Base-by-base conservation (phyloP, 2,797 vertebrate species). In the Melanogrammus aeglefinus region DNA sequence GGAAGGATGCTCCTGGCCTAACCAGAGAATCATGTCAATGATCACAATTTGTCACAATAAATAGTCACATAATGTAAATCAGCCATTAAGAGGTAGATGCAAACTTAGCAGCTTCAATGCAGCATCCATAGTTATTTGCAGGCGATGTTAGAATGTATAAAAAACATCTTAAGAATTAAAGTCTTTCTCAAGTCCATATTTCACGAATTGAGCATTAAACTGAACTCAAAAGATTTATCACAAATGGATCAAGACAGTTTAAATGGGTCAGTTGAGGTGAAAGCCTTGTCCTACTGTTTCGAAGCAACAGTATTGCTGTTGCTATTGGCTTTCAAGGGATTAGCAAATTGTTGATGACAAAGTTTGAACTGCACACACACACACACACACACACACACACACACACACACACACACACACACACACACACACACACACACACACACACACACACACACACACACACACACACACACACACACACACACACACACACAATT, bases 81-180 rank as follows among this genome's bases (percentile, higher is more conserved):
- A 27, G 9, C 63, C n/a, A 27, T 24, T 66, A n/a, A 24, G 29
- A 79, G 72, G 44, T 31, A 73, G 75, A 75, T 18, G 0, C 74
- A 73, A 77, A 78, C 88, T 85, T 81, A 90, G 89, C 88, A 21
- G 35, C 12, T 1, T 77, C 75, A 8, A 33, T 6, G 33, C 76
- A 86, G 76, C 76, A 24, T 63, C 57, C 57, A n/a, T n/a, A 63
- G 7, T 63, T n/a, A 77, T 74, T 29, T 38, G 33, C 69, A 35
- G 9, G 83, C 57, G 81, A 78, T 3, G 74, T 73, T 1, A 86
- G 47, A 76, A 12, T 78, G 9, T 85, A 78, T 18, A 76, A 1
- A 13, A 13, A 90, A 69, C 72, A 70, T 29, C 13, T 51, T 16
- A 24, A 29, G 29, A 18, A 72, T 16, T 16, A 35, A 21, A 2